Percentiles rank a stretch among this genome's conserved stretches.
Conservation (phyloP, 1,140 invertebrate species). For the Holcopasites calliopsidis region DNA sequence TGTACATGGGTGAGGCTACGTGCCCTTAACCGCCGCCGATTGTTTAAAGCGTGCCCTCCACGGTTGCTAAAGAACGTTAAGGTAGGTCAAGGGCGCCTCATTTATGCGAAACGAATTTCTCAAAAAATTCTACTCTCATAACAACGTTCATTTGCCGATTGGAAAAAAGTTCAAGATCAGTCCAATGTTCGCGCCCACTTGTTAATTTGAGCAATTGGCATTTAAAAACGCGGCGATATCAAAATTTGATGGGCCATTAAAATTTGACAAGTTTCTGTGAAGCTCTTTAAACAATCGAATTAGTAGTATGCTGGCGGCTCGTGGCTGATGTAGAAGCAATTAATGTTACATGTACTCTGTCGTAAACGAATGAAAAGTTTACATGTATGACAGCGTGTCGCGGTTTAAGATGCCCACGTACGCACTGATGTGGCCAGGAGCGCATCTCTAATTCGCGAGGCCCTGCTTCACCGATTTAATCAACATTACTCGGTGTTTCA, state of each 20-base stretch:
- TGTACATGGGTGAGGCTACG: conserved; percentile 52
- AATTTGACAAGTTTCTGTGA: not conserved
- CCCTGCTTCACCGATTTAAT: not conserved
- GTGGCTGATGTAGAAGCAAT: conserved; percentile 4
- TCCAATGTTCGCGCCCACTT: too few species aligned
- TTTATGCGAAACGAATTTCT: conserved; percentile 19
- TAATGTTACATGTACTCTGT: not conserved
- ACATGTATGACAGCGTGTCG: conserved; percentile 48
- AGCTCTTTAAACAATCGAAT: not conserved
- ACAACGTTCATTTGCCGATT: not conserved
- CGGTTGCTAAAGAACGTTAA: conserved; percentile 54
- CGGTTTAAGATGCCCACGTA: conserved; percentile 53
- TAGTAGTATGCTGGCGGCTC: not conserved
- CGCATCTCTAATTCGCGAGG: conserved; percentile 14
- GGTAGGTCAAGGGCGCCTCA: conserved; percentile 58
- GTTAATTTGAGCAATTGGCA: too few species aligned
- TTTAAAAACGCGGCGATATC: too few species aligned
- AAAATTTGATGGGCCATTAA: too few species aligned
- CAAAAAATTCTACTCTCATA: conserved; percentile 3
- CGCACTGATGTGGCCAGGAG: conserved; percentile 37
- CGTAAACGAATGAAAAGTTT: conserved; percentile 17
- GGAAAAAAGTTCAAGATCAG: not conserved
- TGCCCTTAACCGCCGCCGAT: conserved; percentile 53
- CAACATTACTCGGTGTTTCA: not conserved
- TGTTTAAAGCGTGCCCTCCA: conserved; percentile 43